Conservation (phyloP, 2,797 vertebrate genomes). For the Morelia viridis region DNA sequence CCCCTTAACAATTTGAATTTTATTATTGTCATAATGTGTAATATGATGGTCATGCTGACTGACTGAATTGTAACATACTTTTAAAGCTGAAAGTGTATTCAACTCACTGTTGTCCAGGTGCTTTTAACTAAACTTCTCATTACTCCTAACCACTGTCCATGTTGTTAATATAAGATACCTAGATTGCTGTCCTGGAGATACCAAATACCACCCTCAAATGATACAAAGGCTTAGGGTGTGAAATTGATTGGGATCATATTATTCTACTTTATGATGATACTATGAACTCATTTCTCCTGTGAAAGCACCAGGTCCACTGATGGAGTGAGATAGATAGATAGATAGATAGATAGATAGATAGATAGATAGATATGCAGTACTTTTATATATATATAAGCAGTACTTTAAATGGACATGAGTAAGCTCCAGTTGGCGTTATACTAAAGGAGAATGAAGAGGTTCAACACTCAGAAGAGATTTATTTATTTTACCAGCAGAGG, state of each 20-base stretch:
- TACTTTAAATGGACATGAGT: too few relatives aligned
- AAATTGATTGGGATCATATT: neutral
- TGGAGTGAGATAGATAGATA: too few relatives aligned
- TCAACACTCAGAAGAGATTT: neutral
- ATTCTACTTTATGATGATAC: neutral
- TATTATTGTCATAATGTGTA: neutral
- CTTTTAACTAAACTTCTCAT: too few relatives aligned
- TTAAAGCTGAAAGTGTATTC: neutral
- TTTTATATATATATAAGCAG: too few relatives aligned
- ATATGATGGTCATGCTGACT: neutral
- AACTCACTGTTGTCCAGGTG: too few relatives aligned
- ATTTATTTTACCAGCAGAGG: conserved; percentile 6
- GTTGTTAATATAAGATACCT: too few relatives aligned
- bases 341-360: too few relatives aligned
- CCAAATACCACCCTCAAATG: neutral
- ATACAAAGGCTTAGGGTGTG: neutral
- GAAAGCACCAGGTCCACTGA: neutral
- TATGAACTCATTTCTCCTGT: neutral
- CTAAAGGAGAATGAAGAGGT: neutral
- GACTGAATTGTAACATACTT: neutral
- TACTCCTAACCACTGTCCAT: too few relatives aligned
- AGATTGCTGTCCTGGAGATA: neutral
- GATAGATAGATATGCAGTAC: too few relatives aligned
- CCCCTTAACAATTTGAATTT: neutral
- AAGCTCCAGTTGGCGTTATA: too few relatives aligned